Conservation (phyloP, 2,888 invertebrate genomes). For the Mythimna pallens region DNA sequence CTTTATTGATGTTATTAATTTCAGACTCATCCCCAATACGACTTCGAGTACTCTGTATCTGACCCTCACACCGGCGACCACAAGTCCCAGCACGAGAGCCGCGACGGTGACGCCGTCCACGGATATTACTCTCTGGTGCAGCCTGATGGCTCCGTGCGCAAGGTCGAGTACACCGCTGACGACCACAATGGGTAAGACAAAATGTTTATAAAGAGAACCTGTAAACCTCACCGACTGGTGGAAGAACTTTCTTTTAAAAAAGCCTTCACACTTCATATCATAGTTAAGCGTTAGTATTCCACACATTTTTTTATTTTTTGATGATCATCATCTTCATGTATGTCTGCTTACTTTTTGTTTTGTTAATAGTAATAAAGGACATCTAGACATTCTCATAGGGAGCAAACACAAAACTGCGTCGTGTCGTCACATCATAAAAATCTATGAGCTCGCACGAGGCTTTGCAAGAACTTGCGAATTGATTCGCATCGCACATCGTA, state of each 20-base stretch:
- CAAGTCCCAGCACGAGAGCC: conserved; percentile 88
- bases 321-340: not conserved
- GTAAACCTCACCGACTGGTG: not conserved
- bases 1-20: conserved; percentile 28
- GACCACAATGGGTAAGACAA: conserved; percentile 87
- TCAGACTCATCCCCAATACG: conserved; percentile 84
- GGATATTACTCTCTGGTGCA: conserved; percentile 88
- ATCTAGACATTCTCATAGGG: too few species aligned
- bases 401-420: too few species aligned
- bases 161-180: conserved; percentile 90
- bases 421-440: too few species aligned
- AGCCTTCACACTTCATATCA: not conserved
- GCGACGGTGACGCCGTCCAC: conserved; percentile 89
- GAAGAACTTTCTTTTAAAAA: not conserved
- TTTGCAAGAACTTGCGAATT: too few species aligned
- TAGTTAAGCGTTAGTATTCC: not conserved
- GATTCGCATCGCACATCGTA: too few species aligned
- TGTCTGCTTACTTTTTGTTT: not conserved
- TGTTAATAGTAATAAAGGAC: not conserved
- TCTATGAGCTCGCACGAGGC: too few species aligned
- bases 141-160: conserved; percentile 89
- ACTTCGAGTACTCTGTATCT: conserved; percentile 88
- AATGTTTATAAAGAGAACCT: too few species aligned
- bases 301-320: too few species aligned
- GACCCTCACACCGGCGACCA: conserved; percentile 91